phyloP scores from a whole-genome alignment of 2,888 invertebrate genomes.

The Tetramorium bicarinatum region DNA sequence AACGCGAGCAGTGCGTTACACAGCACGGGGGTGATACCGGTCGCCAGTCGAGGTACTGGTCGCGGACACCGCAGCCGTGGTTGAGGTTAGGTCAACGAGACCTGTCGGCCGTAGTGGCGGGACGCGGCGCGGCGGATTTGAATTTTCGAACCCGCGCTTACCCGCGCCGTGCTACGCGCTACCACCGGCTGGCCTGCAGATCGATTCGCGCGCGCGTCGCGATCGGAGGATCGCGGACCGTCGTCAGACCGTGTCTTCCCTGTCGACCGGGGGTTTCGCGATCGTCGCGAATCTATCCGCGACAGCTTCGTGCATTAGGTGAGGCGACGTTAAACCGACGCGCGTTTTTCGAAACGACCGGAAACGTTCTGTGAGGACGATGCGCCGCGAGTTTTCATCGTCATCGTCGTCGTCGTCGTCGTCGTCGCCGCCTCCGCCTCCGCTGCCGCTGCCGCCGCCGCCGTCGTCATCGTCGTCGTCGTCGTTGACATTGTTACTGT shows the following conservation, averaged over 20 bases:
- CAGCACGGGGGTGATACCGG: slow-evolving; percentile 66
- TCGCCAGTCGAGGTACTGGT: slow-evolving; percentile 71
- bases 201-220: slow-evolving; percentile 13
- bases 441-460: background rate
- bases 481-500: slow-evolving; percentile 34
- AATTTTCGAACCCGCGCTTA: slow-evolving; percentile 57
- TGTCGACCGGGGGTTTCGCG: slow-evolving; percentile 7
- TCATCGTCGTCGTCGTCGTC: background rate
- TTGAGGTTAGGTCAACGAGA: slow-evolving; percentile 75
- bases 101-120: slow-evolving; percentile 69
- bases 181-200: background rate
- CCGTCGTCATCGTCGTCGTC: background rate
- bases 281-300: background rate
- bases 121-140: slow-evolving; percentile 65
- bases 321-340: slow-evolving; percentile 54
- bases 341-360: slow-evolving; percentile 68
- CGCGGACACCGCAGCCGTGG: slow-evolving; percentile 63
- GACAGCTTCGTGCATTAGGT: slow-evolving; percentile 19
- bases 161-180: slow-evolving; percentile 9
- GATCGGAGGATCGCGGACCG: slow-evolving; percentile 10
- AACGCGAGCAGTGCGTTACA: slow-evolving; percentile 51
- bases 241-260: background rate
- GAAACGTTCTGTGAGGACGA: slow-evolving; percentile 29
- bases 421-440: background rate
- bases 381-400: slow-evolving; percentile 43